Evolutionary conservation across 2,888 invertebrate species (phyloP), one percentile per base, ranked within the genome.

Genomic region (Synergus japonicus): DNA sequence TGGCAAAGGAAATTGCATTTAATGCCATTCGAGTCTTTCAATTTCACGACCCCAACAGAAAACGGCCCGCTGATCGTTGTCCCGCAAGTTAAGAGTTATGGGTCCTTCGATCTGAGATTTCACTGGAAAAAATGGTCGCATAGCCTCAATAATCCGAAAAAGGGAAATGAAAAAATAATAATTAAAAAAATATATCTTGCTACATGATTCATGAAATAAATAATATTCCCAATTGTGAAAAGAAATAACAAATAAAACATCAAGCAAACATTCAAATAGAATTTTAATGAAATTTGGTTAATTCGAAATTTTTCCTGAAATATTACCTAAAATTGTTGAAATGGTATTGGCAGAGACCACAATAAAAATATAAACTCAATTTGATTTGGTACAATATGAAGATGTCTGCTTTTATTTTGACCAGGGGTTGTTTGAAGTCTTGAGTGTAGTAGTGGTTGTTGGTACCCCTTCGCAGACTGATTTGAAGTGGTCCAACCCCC

Each of bases 1-100:
- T 85, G 87, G 85, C 86, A 84, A 84, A 90, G 91, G 91, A 91
- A 92, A 91, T 91, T 92, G 92, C 83, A 89, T 88, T 84, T 85
- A 89, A 89, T 89, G 88, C 87, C 86, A 84, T 86, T 86, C 83
- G 85, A 89, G 86, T 91, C 91, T 90, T 91, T 90, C 91, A 90
- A 92, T 91, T 87, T 90, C 85, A 83, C 85, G 79, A 85, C 88
- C 87, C 87, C 85, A 83, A 84, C 83, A 81, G 81, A 58, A 80
- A 79, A 79, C 83, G 79, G 78, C 78, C 65, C 46, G 76, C 79
- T 78, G 76, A 67, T 78, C 76, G 58, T 44, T 60, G 69, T 76
- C 67, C 78, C 65, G 63, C 77, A 79, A 81, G 69, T 79, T 73
- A 60, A 44, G 65, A 78, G 43, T 73, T 65, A 73, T 78, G 58